Conservation (phyloP, 1,140 invertebrate genomes). For the Galleria mellonella region DNA sequence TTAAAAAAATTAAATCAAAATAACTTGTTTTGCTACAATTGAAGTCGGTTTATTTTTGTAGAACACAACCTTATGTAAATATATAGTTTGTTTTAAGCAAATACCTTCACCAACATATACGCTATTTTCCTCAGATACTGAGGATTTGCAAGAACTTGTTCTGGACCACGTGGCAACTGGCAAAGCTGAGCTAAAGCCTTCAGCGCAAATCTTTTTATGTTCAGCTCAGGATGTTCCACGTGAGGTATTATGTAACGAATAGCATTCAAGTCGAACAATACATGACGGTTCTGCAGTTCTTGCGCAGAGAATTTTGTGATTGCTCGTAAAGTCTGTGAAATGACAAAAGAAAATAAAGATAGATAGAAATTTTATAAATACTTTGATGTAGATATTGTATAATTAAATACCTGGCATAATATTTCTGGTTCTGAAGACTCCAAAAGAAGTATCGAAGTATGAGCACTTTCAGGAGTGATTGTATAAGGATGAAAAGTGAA, state of each 20-base stretch:
- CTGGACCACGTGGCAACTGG: slow-evolving; percentile 49
- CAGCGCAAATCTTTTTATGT: slow-evolving; percentile 51
- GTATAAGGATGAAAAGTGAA: slow-evolving; percentile 47
- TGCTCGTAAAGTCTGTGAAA: slow-evolving; percentile 49
- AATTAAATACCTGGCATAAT: slow-evolving; percentile 47
- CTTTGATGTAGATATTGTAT: too few species aligned
- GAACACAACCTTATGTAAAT: too few species aligned
- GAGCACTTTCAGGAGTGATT: slow-evolving; percentile 53
- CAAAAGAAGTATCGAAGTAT: slow-evolving; percentile 50
- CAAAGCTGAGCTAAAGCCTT: slow-evolving; percentile 59
- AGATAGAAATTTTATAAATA: too few species aligned
- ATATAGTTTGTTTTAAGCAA: too few species aligned
- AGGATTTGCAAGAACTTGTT: slow-evolving; percentile 40
- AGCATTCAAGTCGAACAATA: slow-evolving; percentile 41
- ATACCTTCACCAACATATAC: slow-evolving; percentile 49
- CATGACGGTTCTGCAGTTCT: slow-evolving; percentile 44
- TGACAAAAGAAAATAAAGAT: too few species aligned
- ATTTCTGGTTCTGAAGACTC: slow-evolving; percentile 54
- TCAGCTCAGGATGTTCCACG: slow-evolving; percentile 47
- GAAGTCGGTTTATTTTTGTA: too few species aligned
- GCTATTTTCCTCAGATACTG: slow-evolving; percentile 52
- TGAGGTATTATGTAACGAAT: slow-evolving; percentile 48
- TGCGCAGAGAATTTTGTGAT: slow-evolving; percentile 60
- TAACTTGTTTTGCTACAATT: too few species aligned
- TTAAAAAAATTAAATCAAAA: too few species aligned